phyloP scores from a whole-genome alignment of 1,140 invertebrate genomes.

The Zaprionus vittiger region DNA sequence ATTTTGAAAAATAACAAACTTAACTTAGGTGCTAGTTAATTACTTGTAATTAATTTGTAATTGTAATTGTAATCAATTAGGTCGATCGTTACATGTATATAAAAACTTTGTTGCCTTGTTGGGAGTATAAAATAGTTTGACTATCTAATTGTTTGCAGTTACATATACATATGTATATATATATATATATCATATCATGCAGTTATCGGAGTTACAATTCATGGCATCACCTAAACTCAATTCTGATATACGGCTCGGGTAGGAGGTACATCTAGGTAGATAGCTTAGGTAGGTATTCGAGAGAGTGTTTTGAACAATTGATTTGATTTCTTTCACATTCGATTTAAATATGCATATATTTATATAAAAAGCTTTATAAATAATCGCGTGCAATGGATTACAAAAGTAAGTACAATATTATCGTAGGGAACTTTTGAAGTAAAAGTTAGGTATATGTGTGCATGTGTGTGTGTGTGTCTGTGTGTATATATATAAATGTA shows the following conservation, averaged over 20 bases:
- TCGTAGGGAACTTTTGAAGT: slow-evolving; percentile 48
- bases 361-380: slow-evolving; percentile 47
- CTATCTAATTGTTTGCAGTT: slow-evolving; percentile 65
- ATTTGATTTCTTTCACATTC: slow-evolving; percentile 14
- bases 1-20: slow-evolving; percentile 80
- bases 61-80: neutral
- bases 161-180: too few species aligned
- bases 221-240: slow-evolving; percentile 31
- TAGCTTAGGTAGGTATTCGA: slow-evolving; percentile 24
- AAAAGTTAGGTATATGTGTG: slow-evolving; percentile 31
- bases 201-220: slow-evolving; percentile 61
- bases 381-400: slow-evolving; percentile 42
- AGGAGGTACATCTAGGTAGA: slow-evolving; percentile 14
- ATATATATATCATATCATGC: slow-evolving; percentile 29
- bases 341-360: slow-evolving; percentile 18
- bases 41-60: slow-evolving; percentile 24
- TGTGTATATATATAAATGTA: slow-evolving; percentile 22
- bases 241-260: neutral
- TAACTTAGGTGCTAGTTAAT: slow-evolving; percentile 73
- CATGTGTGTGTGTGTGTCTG: neutral
- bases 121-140: slow-evolving; percentile 76
- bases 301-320: slow-evolving; percentile 46
- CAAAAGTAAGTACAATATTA: slow-evolving; percentile 43
- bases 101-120: slow-evolving; percentile 57
- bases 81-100: slow-evolving; percentile 34